These are phyloP conservation scores for Campylomormyrus numenius DNA, from an alignment of 2,113 vertebrate genomes.

Conservation along the genomic window DNA sequence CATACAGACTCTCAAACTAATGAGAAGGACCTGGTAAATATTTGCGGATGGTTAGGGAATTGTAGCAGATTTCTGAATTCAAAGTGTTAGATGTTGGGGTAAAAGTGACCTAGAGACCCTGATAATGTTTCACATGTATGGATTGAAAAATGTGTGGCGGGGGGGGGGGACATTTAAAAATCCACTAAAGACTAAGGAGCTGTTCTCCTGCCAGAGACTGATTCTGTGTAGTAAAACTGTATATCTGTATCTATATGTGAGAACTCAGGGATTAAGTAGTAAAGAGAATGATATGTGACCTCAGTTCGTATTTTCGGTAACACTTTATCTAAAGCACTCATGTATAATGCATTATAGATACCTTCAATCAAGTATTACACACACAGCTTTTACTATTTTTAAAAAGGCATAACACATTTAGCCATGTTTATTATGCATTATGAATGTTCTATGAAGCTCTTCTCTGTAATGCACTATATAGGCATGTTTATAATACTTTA, in stretches of 20 bases:
- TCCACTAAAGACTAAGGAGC: not conserved
- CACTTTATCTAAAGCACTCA: no score
- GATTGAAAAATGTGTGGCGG: not conserved
- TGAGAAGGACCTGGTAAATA: not conserved
- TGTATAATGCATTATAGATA: no score
- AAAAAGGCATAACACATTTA: no score
- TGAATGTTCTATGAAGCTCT: no score
- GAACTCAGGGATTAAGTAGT: not conserved
- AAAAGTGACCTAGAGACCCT: not conserved
- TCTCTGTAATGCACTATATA: no score
- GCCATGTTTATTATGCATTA: no score
- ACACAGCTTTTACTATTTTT: no score
- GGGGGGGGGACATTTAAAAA: not conserved
- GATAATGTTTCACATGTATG: not conserved
- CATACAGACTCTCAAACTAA: not conserved
- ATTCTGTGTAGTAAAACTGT: not conserved
- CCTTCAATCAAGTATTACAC: no score
- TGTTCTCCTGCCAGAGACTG: not conserved
- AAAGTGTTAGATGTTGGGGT: not conserved
- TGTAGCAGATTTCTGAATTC: not conserved
- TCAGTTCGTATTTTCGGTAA: not conserved
- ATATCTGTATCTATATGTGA: not conserved
- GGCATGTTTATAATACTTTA: no score
- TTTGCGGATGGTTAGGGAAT: constrained; percentile 6
- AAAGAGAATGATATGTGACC: not conserved